Evolutionary conservation across 2,113 vertebrate species (phyloP), one percentile per base, ranked within the genome.

Genomic region (Pollachius pollachius): DNA sequence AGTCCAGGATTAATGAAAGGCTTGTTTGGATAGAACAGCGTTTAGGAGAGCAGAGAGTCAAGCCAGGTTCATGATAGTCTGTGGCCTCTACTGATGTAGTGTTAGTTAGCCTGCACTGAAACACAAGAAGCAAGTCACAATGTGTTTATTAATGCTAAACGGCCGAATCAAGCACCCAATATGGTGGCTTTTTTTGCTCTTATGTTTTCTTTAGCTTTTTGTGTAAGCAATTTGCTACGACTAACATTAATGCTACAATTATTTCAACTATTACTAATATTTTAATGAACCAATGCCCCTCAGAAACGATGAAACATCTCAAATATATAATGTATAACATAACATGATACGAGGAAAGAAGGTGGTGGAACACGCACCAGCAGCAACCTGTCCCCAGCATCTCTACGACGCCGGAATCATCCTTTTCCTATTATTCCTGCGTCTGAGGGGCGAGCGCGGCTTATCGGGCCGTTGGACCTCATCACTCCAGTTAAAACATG

Each of bases 391-490:
- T 48, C 41, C 41, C 41, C 1, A 16, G n/a, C 52, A 54, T 16
- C 52, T 2, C 52, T 54, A 16, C 12, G 54, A 57, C n/a, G 23
- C 23, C 23, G 16, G 54, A 57, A 5, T 17, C n/a, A n/a, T 57
- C 65, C 16, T 56, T 69, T 56, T 78, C 69, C 41, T 48, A 74
- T 77, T 58, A 73, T 72, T 21, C 62, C 37, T 54, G 48, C n/a
- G 21, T 25, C n/a, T 48, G 67, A 67, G 17, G 67, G 48, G 9
- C 52, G 92, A 93, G 91, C 83, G 85, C 84, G 87, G 88, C 92
- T 94, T 89, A 94, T 93, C 90, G 91, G 90, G 88, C 90, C 18
- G n/a, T 17, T 19, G 54, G n/a, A 62, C 30, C 67, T 61, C 57
- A 67, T 69, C 76, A 78, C 71, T 73, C 37, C 88, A 84, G 84